Percentiles rank a stretch among this genome's conserved stretches.
Evolutionary conservation across 2,113 vertebrate genomes (phyloP).

Genomic region (Mus spicilegus): DNA sequence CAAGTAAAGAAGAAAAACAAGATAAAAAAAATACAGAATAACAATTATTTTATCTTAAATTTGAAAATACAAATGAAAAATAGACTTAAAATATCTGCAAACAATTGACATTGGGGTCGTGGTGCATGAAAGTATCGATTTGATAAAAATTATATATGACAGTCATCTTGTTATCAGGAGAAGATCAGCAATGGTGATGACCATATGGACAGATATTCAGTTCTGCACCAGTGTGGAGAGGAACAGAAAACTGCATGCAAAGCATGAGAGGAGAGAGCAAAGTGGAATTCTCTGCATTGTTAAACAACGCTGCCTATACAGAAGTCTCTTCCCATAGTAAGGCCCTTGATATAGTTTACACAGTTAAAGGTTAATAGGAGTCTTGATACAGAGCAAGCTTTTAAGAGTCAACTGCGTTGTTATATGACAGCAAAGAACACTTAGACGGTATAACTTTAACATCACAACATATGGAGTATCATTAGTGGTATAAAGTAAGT

Average conservation of each 20-base stretch:
- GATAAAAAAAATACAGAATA: background rate
- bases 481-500: background rate
- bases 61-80: background rate
- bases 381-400: slow-evolving; percentile 3
- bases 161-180: background rate
- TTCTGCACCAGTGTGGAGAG: background rate
- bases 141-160: background rate
- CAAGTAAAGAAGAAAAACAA: background rate
- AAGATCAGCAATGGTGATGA: background rate
- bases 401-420: background rate
- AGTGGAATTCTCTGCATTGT: background rate
- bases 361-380: background rate
- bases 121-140: background rate
- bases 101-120: background rate
- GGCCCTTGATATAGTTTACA: background rate
- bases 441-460: slow-evolving; percentile 17
- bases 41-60: background rate
- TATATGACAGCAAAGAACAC: background rate
- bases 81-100: background rate
- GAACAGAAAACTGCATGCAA: background rate
- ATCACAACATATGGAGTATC: background rate
- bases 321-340: background rate
- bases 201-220: background rate
- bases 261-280: background rate
- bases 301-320: background rate